Base-by-base conservation (phyloP, 2,113 vertebrate species). In the Vulpes lagopus region DNA sequence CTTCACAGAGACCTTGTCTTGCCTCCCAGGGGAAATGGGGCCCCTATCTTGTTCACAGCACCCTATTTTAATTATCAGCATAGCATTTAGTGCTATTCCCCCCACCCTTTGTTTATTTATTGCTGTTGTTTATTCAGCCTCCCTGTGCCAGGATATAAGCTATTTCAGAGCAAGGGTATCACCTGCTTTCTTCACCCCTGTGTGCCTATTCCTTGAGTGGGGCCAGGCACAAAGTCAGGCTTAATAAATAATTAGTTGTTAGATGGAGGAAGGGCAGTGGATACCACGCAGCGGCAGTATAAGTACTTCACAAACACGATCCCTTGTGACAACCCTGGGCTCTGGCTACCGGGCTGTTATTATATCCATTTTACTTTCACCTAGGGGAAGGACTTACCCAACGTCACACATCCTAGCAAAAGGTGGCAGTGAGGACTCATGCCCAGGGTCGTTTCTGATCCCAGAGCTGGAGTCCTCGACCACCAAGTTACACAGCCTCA, bases 271-370 rank as follows among this genome's bases (percentile, higher is more conserved):
- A 43, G 20, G 27, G 5, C 15, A n/a, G 62, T 0, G 0, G 51
- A 25, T 20, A 11, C 62, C 35, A 23, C 0, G 11, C 1, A 2
- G 64, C 49, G 51, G 62, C 0, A 1, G 7, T 11, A 4, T 1
- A 10, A 49, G 20, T 8, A 38, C 27, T 51, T 76, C 57, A 27
- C 38, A 35, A 20, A 65, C 67, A 32, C 1, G 5, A 32, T 27
- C 35, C 85, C 81, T 17, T 15, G 11, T 43, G 35, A 15, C 65
- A 51, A 0, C 11, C 14, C 51, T 60, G 25, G 4, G 23, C 55
- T 64, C 43, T 19, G 25, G 15, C 17, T 19, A 14, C 38, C 16
- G 17, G 20, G 5, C 15, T 3, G 7, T 65, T 23, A 55, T 23
- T 22, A 30, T 11, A 57, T 25, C 90, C 69, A 30, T 76, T 84